Evolutionary conservation across 1,140 invertebrate species (phyloP).

Genomic region (Panulirus ornatus): DNA sequence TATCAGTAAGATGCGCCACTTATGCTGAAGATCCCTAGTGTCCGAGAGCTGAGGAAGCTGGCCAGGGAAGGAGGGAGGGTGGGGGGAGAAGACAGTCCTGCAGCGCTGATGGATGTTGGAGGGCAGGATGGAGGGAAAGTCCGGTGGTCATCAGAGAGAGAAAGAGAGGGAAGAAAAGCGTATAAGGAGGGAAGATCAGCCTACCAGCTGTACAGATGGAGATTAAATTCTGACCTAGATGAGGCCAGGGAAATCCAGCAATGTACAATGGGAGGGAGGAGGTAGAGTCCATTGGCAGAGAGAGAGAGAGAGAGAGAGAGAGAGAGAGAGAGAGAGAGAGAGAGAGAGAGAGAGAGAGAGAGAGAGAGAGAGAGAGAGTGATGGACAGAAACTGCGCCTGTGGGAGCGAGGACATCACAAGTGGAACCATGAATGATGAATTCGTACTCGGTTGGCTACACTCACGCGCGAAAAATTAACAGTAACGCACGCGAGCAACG

Average conservation of each 20-base stretch:
- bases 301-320: background rate
- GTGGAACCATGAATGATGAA: background rate
- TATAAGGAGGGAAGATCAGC: no score
- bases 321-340: slow-evolving; percentile 3
- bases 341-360: background rate
- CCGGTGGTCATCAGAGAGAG: no score
- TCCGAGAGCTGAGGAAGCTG: background rate
- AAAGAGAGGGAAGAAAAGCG: no score
- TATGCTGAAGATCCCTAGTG: background rate
- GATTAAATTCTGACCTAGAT: no score
- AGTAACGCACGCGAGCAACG: background rate
- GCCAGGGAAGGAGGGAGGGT: background rate
- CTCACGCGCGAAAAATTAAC: background rate
- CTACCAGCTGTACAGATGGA: no score
- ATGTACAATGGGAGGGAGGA: no score
- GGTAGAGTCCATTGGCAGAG: background rate
- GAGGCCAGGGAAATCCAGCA: no score
- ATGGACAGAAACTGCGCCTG: background rate
- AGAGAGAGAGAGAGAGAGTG: background rate
- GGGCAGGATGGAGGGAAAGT: no score
- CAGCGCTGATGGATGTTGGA: no score
- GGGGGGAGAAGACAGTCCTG: no score
- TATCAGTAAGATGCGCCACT: slow-evolving; percentile 3
- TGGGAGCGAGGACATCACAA: background rate
- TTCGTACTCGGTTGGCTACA: background rate